These are phyloP conservation scores for Anoplophora glabripennis DNA, from an alignment of 1,140 invertebrate genomes.

Conservation along the genomic window DNA sequence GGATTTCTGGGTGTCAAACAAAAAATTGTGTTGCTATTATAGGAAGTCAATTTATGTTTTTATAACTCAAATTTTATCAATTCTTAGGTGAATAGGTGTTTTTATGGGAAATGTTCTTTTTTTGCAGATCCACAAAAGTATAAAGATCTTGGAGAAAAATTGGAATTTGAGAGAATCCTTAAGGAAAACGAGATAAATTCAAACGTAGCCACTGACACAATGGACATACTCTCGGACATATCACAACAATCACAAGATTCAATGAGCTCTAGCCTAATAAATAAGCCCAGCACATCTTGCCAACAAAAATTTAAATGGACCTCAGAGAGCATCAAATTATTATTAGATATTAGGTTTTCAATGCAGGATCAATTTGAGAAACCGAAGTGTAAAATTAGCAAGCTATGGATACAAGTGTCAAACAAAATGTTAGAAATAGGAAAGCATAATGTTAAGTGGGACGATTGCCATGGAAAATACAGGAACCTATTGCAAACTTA, in stretches of 20 bases:
- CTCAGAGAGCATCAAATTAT: neutral
- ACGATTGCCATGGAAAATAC: neutral
- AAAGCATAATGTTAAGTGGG: neutral
- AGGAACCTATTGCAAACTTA: neutral
- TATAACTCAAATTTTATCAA: too few relatives aligned
- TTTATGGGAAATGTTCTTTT: too few relatives aligned
- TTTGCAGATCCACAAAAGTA: too few relatives aligned
- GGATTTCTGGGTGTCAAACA: neutral
- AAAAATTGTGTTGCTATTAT: too few relatives aligned
- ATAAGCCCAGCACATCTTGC: too few relatives aligned
- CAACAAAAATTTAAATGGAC: neutral
- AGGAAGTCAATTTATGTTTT: too few relatives aligned
- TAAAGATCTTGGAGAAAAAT: neutral
- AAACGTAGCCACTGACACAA: neutral
- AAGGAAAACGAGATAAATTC: neutral
- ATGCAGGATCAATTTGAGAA: neutral
- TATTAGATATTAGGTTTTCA: neutral
- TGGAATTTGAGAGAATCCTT: neutral
- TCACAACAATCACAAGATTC: neutral
- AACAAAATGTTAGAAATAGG: neutral
- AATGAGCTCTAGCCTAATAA: too few relatives aligned
- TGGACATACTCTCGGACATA: neutral
- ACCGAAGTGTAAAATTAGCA: slow-evolving; percentile 1
- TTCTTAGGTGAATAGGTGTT: too few relatives aligned
- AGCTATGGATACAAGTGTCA: neutral